phyloP scores from a whole-genome alignment of 2,888 invertebrate species.

The Diadromus collaris region DNA sequence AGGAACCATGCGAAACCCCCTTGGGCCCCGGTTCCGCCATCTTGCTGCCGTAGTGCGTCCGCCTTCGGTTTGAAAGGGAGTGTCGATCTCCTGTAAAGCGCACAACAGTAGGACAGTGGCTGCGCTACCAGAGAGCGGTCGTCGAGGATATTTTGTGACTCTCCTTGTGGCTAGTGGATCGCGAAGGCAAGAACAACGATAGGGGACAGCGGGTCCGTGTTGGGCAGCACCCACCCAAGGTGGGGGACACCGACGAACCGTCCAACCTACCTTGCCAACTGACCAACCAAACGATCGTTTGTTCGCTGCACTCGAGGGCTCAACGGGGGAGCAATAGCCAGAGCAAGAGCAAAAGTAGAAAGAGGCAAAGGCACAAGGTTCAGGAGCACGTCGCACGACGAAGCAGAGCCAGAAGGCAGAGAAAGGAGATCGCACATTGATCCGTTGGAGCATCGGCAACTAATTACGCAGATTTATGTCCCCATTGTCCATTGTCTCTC shows the following conservation, averaged over 20 bases:
- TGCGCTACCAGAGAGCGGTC: constrained; percentile 37
- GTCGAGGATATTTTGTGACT: constrained; percentile 40
- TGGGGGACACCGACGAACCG: constrained; percentile 75
- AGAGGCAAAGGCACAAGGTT: constrained; percentile 39
- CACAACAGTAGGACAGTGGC: constrained; percentile 13
- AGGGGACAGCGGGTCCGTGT: too few species aligned
- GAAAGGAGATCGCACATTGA: constrained; percentile 80
- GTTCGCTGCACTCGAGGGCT: constrained; percentile 68
- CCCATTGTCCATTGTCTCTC: constrained; percentile 95
- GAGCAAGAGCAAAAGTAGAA: constrained; percentile 52
- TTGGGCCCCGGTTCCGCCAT: constrained; percentile 70
- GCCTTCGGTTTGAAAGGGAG: constrained; percentile 72
- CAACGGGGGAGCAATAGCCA: constrained; percentile 49
- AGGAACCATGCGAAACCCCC: constrained; percentile 31
- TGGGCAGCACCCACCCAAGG: constrained; percentile 62
- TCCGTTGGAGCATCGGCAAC: constrained; percentile 84
- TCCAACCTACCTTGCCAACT: constrained; percentile 76
- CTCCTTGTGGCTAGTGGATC: constrained; percentile 40
- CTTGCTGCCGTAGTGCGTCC: constrained; percentile 70
- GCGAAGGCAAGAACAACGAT: constrained; percentile 41
- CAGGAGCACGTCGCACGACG: constrained; percentile 54
- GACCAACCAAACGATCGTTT: constrained; percentile 80
- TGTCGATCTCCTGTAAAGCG: constrained; percentile 64
- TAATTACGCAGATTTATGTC: constrained; percentile 97
- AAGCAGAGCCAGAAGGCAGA: constrained; percentile 63